A percentile compares a stretch with the other conserved stretches of the same genome.
Conservation (phyloP, 2,888 invertebrate species). For the Philereme vetulata region DNA sequence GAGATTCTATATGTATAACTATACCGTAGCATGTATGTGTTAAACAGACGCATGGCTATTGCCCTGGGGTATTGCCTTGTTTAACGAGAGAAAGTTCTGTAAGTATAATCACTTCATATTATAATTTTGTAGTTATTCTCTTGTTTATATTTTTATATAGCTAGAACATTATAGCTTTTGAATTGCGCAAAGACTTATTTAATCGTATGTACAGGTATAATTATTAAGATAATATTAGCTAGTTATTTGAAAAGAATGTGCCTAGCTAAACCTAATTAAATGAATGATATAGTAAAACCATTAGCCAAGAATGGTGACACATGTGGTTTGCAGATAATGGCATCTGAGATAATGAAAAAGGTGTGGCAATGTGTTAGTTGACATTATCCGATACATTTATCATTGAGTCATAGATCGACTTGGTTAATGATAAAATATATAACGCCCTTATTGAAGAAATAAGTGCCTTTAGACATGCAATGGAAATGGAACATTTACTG, state of each 20-base stretch:
- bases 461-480: constrained; percentile 12
- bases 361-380: constrained; percentile 26
- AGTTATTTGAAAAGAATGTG: not conserved
- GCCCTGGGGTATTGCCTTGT: constrained; percentile 20
- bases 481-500: not conserved
- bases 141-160: too few species aligned
- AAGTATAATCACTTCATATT: too few species aligned
- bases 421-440: constrained; percentile 2
- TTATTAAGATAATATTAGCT: too few species aligned
- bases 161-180: too few species aligned
- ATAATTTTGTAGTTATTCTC: not conserved
- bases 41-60: constrained; percentile 22
- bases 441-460: constrained; percentile 8
- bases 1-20: constrained; percentile 3
- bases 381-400: constrained; percentile 17
- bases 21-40: not conserved
- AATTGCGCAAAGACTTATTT: too few species aligned
- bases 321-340: constrained; percentile 23
- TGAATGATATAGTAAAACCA: constrained; percentile 17
- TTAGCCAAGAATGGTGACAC: constrained; percentile 32
- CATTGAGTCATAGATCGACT: constrained; percentile 22
- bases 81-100: constrained; percentile 29
- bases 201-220: too few species aligned
- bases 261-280: constrained; percentile 8
- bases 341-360: constrained; percentile 28